Percentiles rank a stretch among this genome's conserved stretches.
phyloP scores from a whole-genome alignment of 2,888 invertebrate genomes.

The Terebella lapidaria region DNA sequence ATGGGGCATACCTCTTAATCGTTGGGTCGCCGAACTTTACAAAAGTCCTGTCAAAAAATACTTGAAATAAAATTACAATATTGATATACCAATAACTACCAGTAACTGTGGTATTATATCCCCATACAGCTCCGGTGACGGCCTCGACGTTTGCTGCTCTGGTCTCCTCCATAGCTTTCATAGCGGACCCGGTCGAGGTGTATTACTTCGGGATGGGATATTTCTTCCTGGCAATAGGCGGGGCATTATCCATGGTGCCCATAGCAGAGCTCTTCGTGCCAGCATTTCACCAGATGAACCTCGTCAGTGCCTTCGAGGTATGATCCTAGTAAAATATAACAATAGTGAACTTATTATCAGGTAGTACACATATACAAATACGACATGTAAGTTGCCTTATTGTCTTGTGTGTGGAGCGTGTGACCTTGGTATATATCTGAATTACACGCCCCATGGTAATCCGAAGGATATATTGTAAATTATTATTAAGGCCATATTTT shows the following conservation, averaged over 20 bases:
- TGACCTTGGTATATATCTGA: not conserved
- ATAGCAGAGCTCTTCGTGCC: conserved; percentile 22
- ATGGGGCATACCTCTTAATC: too few relatives aligned
- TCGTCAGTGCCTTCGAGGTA: conserved; percentile 22
- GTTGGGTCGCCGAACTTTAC: too few relatives aligned
- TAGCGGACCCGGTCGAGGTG: conserved; percentile 22
- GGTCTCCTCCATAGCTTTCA: conserved; percentile 19
- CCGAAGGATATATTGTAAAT: too few relatives aligned
- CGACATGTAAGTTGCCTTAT: too few relatives aligned
- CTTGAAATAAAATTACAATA: too few relatives aligned
- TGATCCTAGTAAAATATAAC: too few relatives aligned
- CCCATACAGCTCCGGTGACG: conserved; percentile 21
- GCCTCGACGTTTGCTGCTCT: conserved; percentile 18
- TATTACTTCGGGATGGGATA: conserved; percentile 20
- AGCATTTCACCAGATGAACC: conserved; percentile 11
- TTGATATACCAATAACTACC: too few relatives aligned
- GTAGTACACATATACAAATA: too few relatives aligned
- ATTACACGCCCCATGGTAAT: not conserved
- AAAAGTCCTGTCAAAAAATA: too few relatives aligned
- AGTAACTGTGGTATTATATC: too few relatives aligned
- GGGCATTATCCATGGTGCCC: conserved; percentile 11
- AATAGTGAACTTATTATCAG: too few relatives aligned
- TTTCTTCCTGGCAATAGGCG: conserved; percentile 16
- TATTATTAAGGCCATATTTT: not conserved
- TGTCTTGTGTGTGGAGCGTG: not conserved